These are phyloP conservation scores for Polydesmus complanatus DNA, from an alignment of 2,888 invertebrate genomes.

Conservation along the genomic window DNA sequence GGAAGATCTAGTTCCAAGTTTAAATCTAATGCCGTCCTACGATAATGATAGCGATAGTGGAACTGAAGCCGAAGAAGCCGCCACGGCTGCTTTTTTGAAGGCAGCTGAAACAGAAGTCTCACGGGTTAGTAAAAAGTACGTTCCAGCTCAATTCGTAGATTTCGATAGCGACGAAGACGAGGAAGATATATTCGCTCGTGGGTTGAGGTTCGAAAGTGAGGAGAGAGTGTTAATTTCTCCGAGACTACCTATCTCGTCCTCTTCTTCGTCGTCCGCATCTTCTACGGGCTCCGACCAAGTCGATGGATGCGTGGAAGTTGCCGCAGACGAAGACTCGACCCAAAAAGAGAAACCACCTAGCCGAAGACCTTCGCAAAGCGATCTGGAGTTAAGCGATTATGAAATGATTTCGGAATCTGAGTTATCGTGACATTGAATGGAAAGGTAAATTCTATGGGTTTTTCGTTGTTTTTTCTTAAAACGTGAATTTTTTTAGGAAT, in stretches of 20 bases:
- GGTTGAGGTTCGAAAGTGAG: not conserved
- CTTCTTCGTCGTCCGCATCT: too few species aligned
- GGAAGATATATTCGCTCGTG: slow-evolving; percentile 5
- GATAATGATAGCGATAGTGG: slow-evolving; percentile 19
- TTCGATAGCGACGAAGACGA: slow-evolving; percentile 28
- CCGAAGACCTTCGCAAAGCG: slow-evolving; percentile 6
- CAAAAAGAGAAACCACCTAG: not conserved
- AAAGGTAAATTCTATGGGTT: too few species aligned
- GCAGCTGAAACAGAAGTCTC: not conserved
- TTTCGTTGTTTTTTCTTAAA: too few species aligned
- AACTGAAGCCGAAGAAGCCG: slow-evolving; percentile 23
- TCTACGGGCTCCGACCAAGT: too few species aligned
- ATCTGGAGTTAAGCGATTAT: slow-evolving; percentile 16
- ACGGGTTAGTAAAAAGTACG: slow-evolving; percentile 22
- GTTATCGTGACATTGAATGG: slow-evolving; percentile 13
- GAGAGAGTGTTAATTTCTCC: not conserved
- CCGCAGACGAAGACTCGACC: not conserved
- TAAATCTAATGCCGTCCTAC: slow-evolving; percentile 19
- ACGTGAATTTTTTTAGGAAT: too few species aligned
- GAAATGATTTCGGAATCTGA: slow-evolving; percentile 17
- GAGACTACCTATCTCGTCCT: not conserved
- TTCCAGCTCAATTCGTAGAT: slow-evolving; percentile 20
- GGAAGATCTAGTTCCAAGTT: slow-evolving; percentile 18
- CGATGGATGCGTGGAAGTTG: not conserved
- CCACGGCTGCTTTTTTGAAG: slow-evolving; percentile 26